Percentiles rank a stretch among this genome's conserved stretches.
phyloP scores from a whole-genome alignment of 2,797 vertebrate species.

The Acridotheres tristis region DNA sequence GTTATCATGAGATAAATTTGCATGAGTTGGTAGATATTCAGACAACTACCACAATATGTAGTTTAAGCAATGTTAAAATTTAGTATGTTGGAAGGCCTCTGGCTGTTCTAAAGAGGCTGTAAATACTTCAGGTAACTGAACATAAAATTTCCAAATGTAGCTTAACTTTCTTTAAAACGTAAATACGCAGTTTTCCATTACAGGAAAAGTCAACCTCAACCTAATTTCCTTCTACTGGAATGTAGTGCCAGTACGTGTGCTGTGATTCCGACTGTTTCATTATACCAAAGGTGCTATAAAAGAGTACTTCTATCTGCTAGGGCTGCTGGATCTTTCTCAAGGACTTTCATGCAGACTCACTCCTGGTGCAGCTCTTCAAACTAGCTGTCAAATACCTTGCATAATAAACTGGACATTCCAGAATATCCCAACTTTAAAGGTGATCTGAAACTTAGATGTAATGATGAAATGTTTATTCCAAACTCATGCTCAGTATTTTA shows the following conservation, averaged over 20 bases:
- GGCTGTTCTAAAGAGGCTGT: neutral
- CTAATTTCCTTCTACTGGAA: constrained; percentile 7
- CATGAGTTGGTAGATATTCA: neutral
- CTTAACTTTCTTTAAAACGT: neutral
- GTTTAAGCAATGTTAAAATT: neutral
- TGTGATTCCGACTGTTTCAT: constrained; percentile 18
- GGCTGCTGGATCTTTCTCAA: neutral
- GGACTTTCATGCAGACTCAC: neutral
- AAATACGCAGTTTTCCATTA: neutral
- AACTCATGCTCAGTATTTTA: neutral
- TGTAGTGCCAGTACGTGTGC: neutral
- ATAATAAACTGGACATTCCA: neutral
- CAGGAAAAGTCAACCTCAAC: neutral
- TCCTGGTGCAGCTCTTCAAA: neutral
- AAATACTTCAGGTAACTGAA: constrained; percentile 12
- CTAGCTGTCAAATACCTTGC: neutral
- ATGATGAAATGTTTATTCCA: neutral
- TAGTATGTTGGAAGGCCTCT: neutral
- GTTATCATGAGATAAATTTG: neutral
- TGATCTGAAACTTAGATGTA: neutral
- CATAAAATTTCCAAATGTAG: neutral
- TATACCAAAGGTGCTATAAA: neutral
- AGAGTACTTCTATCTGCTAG: neutral
- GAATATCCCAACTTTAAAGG: neutral
- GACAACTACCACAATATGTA: neutral